Base-by-base conservation (phyloP, 2,797 vertebrate species). In the Nannoperca obscura region DNA sequence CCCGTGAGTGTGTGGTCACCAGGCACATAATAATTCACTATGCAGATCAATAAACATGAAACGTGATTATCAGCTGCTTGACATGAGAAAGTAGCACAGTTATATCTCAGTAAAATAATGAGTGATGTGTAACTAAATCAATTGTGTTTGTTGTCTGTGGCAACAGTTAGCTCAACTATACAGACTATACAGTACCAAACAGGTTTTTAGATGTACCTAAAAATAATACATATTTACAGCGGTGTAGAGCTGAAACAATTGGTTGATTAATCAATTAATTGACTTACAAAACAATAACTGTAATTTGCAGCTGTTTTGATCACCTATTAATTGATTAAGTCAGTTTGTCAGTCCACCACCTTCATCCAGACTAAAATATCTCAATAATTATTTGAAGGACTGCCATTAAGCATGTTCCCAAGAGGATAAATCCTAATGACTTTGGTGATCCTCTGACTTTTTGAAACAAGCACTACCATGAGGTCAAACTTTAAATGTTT, bases 1-100 rank as follows among this genome's bases (percentile, higher is more conserved):
- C 89, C 86, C 75, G 7, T 9, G 76, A 77, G 82, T 59, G 50
- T 11, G 49, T 15, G 19, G 60, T 85, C 30, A 7, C 55, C 49
- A 59, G 81, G 53, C 54, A 82, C 70, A 78, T 30, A 65, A 91
- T 91, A 80, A 82, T 90, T 92, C 93, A 91, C n/a, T 17, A 9
- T 2, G 19, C 34, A 15, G 71, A 88, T 94, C 86, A 2, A 92
- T 93, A 86, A 86, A 90, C 84, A 90, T 68, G 88, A 86, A 81
- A 78, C 12, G 30, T 57, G 75, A 93, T 88, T 82, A 87, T 87
- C 65, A 86, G 46, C 71, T 80, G 76, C 81, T 22, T 81, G 80
- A 81, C 63, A 47, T 46, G 34, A 78, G 55, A 71, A 73, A 71
- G 46, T 32, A 40, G 65, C 65, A 64, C 62, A 69, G 38, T 30